Base-by-base conservation (phyloP, 2,797 vertebrate genomes). In the Alfaro cultratus region DNA sequence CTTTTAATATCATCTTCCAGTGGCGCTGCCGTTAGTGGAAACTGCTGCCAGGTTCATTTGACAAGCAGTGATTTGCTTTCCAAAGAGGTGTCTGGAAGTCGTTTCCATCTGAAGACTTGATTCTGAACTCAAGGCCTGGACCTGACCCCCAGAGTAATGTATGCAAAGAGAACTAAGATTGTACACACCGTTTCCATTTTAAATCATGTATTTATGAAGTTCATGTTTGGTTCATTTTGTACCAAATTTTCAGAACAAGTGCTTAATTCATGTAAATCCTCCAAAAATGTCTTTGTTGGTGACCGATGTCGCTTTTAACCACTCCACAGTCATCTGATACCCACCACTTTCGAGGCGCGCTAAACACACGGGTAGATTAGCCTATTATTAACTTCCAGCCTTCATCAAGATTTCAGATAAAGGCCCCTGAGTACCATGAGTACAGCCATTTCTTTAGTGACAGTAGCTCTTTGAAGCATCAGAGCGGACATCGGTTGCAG, bases 401-500 rank as follows among this genome's bases (percentile, higher is more conserved):
- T 67, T 88, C 82, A 81, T 89, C 87, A 73, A 84, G 73, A 67
- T 64, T 76, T 79, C 72, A 85, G 85, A 93, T 90, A 88, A 92
- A 94, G 92, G 87, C 75, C 53, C 70, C 57, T 6, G 67, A 72
- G 83, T 70, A 73, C 80, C 83, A 74, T 1, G 82, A 89, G 81
- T 83, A 21, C 75, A 92, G 82, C 82, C 79, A 85, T 92, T 90
- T 91, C 83, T 82, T 81, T 89, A 83, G 90, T 88, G 73, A 89
- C 72, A 81, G 76, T 64, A 60, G 39, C 81, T 90, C 94, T 95
- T 95, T 95, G 94, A 95, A 94, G 93, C 78, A 51, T 23, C 70
- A 83, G 45, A 81, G 75, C 80, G 83, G 85, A 88, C 80, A 90
- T 82, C 82, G 83, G 73, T 82, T 74, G 84, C 77, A 80, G 87